phyloP scores from a whole-genome alignment of 1,140 invertebrate species.

The Drosophila dunni region DNA sequence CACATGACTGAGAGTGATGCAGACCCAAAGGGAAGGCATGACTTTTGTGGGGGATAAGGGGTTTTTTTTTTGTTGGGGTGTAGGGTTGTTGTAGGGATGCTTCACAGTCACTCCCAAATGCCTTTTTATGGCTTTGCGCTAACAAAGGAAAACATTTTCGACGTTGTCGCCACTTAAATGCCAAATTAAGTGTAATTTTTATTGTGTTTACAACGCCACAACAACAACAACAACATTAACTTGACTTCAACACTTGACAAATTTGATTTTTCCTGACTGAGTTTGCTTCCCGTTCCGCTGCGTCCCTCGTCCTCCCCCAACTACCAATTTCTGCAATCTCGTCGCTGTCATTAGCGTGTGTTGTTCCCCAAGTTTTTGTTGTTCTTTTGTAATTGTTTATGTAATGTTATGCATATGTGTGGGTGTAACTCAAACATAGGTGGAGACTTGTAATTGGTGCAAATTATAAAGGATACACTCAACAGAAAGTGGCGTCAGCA shows the following conservation, averaged over 20 bases:
- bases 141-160: constrained; percentile 46
- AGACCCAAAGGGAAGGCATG: background rate
- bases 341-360: constrained; percentile 52
- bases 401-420: constrained; percentile 55
- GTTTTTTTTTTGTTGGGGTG: background rate
- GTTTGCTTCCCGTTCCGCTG: constrained; percentile 20
- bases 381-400: constrained; percentile 64
- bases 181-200: constrained; percentile 83
- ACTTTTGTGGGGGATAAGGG: background rate
- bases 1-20: constrained; percentile 36
- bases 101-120: constrained; percentile 35
- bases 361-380: constrained; percentile 28
- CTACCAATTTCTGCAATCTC: constrained; percentile 19
- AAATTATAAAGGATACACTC: constrained; percentile 44
- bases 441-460: constrained; percentile 50
- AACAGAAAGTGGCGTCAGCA: constrained; percentile 30
- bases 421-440: background rate
- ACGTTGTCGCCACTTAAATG: constrained; percentile 74
- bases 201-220: constrained; percentile 70
- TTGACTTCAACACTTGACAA: constrained; percentile 63
- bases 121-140: constrained; percentile 56
- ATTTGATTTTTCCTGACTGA: constrained; percentile 74
- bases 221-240: constrained; percentile 27
- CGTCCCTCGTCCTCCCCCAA: background rate
- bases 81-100: background rate